Conservation (phyloP, 2,797 vertebrate species). For the Anabacerthia variegaticeps region DNA sequence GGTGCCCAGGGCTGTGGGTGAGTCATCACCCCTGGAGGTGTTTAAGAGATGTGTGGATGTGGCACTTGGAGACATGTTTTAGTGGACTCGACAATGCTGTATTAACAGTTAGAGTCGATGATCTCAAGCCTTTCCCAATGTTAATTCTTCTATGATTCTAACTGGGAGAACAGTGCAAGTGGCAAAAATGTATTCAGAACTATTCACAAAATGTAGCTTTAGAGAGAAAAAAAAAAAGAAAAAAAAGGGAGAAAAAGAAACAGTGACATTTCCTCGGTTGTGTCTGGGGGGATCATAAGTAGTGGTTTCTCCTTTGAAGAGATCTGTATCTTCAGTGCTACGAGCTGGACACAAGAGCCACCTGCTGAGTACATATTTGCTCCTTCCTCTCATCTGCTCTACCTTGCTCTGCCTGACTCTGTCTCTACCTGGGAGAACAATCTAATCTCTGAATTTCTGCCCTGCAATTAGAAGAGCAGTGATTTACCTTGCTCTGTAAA, state of each 20-base stretch:
- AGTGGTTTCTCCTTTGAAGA: background rate
- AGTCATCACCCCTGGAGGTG: background rate
- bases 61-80: background rate
- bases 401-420: background rate
- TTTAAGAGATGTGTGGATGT: background rate
- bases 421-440: background rate
- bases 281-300: background rate
- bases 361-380: background rate
- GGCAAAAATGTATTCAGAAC: background rate
- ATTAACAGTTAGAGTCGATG: fast-evolving
- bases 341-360: background rate
- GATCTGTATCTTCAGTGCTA: background rate
- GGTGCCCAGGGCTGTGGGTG: background rate
- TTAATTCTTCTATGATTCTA: background rate
- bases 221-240: background rate
- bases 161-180: background rate
- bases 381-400: background rate
- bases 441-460: background rate
- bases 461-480: background rate
- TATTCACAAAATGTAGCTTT: background rate
- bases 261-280: background rate
- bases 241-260: background rate
- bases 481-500: background rate
- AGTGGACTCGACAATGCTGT: background rate
- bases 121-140: background rate